Evolutionary conservation across 2,113 vertebrate genomes (phyloP).

Genomic region (Nycticorax nycticorax): DNA sequence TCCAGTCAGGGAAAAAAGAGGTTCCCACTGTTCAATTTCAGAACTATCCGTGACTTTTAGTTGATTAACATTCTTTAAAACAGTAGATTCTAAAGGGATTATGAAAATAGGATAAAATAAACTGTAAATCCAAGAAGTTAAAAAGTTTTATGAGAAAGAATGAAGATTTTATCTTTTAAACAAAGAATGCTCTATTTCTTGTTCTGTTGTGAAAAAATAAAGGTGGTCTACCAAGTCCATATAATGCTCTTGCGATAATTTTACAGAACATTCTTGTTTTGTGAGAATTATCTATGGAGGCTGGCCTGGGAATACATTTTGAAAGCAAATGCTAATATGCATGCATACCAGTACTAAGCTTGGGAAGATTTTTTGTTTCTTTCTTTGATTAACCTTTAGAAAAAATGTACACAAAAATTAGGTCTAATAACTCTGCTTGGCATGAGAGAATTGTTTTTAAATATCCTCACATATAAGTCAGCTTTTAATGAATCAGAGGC

Average conservation of each 20-base stretch:
- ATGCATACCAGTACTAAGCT: neutral
- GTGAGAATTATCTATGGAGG: neutral
- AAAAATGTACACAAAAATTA: neutral
- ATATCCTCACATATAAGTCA: neutral
- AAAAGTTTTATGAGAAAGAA: neutral
- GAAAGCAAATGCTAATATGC: neutral
- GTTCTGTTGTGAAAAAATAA: neutral
- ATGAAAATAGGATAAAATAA: neutral
- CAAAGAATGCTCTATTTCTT: neutral
- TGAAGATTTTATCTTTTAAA: neutral
- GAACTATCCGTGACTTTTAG: neutral
- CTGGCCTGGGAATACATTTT: neutral
- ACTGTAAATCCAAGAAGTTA: neutral
- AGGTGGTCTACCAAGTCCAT: neutral
- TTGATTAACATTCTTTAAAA: neutral
- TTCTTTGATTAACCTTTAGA: neutral
- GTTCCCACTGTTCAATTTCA: neutral
- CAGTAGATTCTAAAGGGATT: neutral
- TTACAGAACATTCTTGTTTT: neutral
- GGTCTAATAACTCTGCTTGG: neutral
- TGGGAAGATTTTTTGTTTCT: neutral
- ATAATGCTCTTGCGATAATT: neutral
- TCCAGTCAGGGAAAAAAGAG: neutral
- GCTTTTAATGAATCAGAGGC: neutral
- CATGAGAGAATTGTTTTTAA: neutral